These are phyloP conservation scores for Drosophila mettleri DNA, from an alignment of 2,888 invertebrate genomes.

Conservation along the genomic window DNA sequence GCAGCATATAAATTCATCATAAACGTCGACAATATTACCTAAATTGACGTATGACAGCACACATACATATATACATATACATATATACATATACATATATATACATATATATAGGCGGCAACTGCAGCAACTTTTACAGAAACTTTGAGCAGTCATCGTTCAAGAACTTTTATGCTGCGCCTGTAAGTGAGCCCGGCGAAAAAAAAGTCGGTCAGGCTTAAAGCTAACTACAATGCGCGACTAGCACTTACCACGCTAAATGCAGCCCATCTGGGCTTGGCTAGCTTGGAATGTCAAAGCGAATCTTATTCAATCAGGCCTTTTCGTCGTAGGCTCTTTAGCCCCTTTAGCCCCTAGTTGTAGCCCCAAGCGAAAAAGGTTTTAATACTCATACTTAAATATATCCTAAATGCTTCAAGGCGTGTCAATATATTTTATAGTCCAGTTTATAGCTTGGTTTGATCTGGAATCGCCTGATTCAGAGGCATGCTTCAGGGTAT, in stretches of 20 bases:
- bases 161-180: conserved; percentile 22
- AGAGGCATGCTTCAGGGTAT: conserved; percentile 1
- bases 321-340: no score
- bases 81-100: background rate
- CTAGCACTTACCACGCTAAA: conserved; percentile 4
- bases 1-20: conserved; percentile 70
- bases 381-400: no score
- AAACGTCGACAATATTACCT: conserved; percentile 71
- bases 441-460: background rate
- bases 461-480: background rate
- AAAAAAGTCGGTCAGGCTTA: background rate
- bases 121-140: conserved; percentile 37
- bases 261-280: no score
- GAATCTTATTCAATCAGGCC: no score
- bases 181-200: conserved; percentile 15
- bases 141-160: conserved; percentile 25
- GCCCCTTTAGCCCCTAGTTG: background rate
- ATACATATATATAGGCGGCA: conserved; percentile 16
- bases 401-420: no score
- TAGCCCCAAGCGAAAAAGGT: no score
- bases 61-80: background rate
- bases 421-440: background rate
- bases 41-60: conserved; percentile 66
- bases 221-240: background rate
- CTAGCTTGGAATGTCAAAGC: no score